These are phyloP conservation scores for Pipistrellus pipistrellus DNA, from an alignment of 2,797 vertebrate genomes.

Conservation along the genomic window DNA sequence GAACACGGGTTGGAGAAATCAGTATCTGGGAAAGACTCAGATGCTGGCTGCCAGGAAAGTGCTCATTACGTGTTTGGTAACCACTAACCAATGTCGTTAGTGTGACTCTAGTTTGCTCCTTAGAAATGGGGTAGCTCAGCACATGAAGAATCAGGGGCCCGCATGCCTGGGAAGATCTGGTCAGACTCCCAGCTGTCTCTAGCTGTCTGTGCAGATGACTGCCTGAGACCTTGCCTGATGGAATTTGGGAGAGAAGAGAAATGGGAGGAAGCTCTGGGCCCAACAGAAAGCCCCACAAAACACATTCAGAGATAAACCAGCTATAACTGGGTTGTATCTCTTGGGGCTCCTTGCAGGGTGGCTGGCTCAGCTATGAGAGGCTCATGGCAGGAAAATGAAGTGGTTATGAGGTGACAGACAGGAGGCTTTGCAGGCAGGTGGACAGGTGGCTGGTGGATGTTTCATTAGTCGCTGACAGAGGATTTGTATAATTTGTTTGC, in stretches of 20 bases:
- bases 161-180: fast-evolving
- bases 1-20: background rate
- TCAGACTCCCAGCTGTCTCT: background rate
- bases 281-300: background rate
- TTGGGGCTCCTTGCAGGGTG: background rate
- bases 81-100: background rate
- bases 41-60: background rate
- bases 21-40: background rate
- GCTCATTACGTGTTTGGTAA: background rate
- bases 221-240: background rate
- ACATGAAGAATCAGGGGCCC: background rate
- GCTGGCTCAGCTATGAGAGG: background rate
- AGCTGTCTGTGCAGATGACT: background rate
- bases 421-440: background rate
- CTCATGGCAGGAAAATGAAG: background rate
- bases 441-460: background rate
- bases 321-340: background rate
- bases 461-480: conserved; percentile 1
- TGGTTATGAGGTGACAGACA: conserved; percentile 65
- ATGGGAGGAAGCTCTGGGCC: background rate
- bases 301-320: background rate
- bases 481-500: conserved; percentile 50
- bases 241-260: background rate
- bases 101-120: background rate
- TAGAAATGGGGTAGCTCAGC: fast-evolving